Percentiles rank a stretch among this genome's conserved stretches.
These are phyloP conservation scores for Acrobasis consociella DNA, from an alignment of 2,888 invertebrate species.

Conservation along the genomic window DNA sequence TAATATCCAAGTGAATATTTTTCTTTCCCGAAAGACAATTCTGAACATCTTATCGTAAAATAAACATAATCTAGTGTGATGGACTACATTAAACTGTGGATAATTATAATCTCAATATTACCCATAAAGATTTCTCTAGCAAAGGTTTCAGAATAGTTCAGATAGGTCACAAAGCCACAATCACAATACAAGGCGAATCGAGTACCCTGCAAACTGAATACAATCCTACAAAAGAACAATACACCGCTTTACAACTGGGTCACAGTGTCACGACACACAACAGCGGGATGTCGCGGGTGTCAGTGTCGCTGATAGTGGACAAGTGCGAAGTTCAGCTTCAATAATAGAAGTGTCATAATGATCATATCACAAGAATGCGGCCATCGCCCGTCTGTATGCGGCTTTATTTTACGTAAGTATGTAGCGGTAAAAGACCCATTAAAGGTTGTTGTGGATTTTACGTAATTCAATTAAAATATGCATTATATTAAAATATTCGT, in stretches of 20 bases:
- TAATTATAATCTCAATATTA: too few species aligned
- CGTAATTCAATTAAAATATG: background rate
- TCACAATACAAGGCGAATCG: background rate
- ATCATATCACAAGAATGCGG: slow-evolving; percentile 42
- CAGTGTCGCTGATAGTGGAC: slow-evolving; percentile 55
- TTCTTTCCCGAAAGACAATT: too few species aligned
- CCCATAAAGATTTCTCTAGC: too few species aligned
- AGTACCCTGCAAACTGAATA: slow-evolving; percentile 8
- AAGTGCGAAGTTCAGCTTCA: slow-evolving; percentile 47
- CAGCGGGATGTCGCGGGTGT: slow-evolving; percentile 34
- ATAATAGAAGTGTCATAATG: slow-evolving; percentile 43
- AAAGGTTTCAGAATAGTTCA: background rate
- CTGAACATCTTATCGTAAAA: too few species aligned
- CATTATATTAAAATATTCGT: background rate
- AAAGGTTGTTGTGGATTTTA: slow-evolving; percentile 6
- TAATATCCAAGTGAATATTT: too few species aligned
- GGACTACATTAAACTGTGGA: too few species aligned
- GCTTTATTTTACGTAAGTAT: slow-evolving; percentile 32
- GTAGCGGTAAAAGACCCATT: slow-evolving; percentile 4
- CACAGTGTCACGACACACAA: slow-evolving; percentile 52
- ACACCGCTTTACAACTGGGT: slow-evolving; percentile 59
- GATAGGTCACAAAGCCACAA: slow-evolving; percentile 4
- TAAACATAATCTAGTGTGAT: too few species aligned
- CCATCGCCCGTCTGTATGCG: slow-evolving; percentile 33
- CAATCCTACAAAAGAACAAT: slow-evolving; percentile 56